phyloP scores from a whole-genome alignment of 2,113 vertebrate genomes.

The Mirza zaza region DNA sequence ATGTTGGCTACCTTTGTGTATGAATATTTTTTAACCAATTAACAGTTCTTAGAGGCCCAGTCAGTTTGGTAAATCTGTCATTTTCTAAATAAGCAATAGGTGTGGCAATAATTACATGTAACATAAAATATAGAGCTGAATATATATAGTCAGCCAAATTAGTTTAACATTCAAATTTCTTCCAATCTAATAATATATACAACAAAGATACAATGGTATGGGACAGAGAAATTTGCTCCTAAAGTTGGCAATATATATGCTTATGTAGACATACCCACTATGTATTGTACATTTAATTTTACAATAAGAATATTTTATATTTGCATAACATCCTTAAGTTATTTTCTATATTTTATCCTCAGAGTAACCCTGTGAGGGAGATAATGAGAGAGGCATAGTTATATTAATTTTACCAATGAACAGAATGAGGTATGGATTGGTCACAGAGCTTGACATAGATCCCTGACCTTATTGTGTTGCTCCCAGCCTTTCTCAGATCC shows the following conservation, averaged over 20 bases:
- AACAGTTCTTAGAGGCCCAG: neutral
- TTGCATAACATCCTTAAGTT: neutral
- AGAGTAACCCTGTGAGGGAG: neutral
- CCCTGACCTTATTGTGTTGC: neutral
- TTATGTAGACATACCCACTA: neutral
- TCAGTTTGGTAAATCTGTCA: neutral
- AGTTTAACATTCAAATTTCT: conserved; percentile 19
- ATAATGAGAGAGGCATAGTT: neutral
- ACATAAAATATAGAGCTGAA: neutral
- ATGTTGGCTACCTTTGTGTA: neutral
- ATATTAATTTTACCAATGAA: conserved; percentile 2
- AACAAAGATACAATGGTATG: neutral
- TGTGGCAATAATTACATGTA: neutral
- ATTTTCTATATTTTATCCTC: neutral
- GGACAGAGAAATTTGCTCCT: neutral
- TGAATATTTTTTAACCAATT: neutral
- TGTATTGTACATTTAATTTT: neutral
- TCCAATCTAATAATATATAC: neutral
- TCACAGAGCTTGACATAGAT: neutral
- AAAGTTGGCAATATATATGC: neutral
- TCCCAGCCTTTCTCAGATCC: neutral
- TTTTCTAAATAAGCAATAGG: conserved; percentile 3
- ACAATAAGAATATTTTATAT: neutral
- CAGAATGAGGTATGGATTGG: neutral
- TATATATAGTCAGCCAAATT: neutral